phyloP scores from a whole-genome alignment of 2,797 vertebrate genomes.

The Syndactyla subalaris region DNA sequence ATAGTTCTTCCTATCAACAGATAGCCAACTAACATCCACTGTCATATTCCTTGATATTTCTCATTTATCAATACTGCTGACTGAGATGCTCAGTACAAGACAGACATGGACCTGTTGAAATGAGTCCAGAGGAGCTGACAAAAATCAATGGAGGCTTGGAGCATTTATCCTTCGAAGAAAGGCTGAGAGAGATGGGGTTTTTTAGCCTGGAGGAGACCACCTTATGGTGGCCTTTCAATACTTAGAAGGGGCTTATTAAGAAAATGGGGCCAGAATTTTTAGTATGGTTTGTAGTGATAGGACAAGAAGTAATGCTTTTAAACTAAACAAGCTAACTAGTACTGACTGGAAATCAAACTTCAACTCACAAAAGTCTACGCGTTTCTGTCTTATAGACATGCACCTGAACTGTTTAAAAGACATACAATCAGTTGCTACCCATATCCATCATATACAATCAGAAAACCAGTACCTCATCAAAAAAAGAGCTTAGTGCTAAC shows the following conservation, averaged over 20 bases:
- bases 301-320: neutral
- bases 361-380: neutral
- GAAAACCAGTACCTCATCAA: neutral
- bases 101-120: neutral
- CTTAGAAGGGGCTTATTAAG: neutral
- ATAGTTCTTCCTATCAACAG: neutral
- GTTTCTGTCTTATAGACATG: neutral
- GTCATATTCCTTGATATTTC: neutral
- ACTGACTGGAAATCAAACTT: neutral
- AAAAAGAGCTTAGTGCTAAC: neutral
- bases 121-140: neutral
- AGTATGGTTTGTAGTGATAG: fast-evolving
- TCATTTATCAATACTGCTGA: neutral
- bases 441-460: neutral
- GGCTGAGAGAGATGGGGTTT: neutral
- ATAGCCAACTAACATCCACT: neutral
- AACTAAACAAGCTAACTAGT: neutral
- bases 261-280: neutral
- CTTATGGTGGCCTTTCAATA: fast-evolving
- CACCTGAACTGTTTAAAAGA: neutral
- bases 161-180: neutral
- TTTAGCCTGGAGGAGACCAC: neutral
- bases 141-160: neutral
- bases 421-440: neutral
- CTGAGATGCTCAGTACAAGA: neutral